A percentile compares a stretch with the other conserved stretches of the same genome.
phyloP scores from a whole-genome alignment of 30 jellyfish, hydroid and myxozoan genomes.

The Aurelia sp. region DNA sequence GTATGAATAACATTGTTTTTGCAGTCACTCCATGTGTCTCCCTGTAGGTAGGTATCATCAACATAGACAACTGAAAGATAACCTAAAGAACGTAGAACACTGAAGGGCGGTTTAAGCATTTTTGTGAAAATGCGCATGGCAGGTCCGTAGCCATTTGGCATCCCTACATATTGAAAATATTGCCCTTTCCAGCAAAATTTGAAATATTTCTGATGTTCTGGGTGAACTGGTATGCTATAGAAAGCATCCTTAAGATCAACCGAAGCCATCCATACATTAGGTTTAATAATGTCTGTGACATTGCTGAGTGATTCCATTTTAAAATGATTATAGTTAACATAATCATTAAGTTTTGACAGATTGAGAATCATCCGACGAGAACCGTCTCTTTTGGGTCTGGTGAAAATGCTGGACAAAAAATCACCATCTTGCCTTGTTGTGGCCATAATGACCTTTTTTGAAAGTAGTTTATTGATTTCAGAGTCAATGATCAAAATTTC shows the following conservation, averaged over 20 bases:
- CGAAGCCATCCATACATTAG: slow-evolving; percentile 38
- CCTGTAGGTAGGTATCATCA: slow-evolving; percentile 38
- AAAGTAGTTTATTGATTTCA: slow-evolving; percentile 9
- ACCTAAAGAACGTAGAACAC: neutral
- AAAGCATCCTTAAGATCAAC: slow-evolving; percentile 62
- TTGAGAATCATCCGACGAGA: slow-evolving; percentile 52
- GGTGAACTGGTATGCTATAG: slow-evolving; percentile 21
- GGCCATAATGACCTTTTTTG: slow-evolving; percentile 8
- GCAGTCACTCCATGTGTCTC: slow-evolving; percentile 14
- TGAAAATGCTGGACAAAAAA: slow-evolving; percentile 26
- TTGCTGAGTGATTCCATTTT: slow-evolving; percentile 42
- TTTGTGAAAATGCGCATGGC: slow-evolving; percentile 31
- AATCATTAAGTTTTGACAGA: slow-evolving; percentile 27
- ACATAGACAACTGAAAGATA: slow-evolving; percentile 15
- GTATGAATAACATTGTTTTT: neutral
- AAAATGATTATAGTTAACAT: slow-evolving; percentile 47
- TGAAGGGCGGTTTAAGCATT: slow-evolving; percentile 30
- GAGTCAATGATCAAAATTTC: neutral
- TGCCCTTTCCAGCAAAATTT: slow-evolving; percentile 13
- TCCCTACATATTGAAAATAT: slow-evolving; percentile 19
- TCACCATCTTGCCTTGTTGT: slow-evolving; percentile 4
- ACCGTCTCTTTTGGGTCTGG: slow-evolving; percentile 53
- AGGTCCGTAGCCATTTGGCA: slow-evolving; percentile 43
- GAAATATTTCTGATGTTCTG: slow-evolving; percentile 28
- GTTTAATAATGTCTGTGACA: neutral